A percentile compares a stretch with the other conserved stretches of the same genome.
Conservation (phyloP, 2,113 vertebrate genomes). For the Misgurnus anguillicaudatus region DNA sequence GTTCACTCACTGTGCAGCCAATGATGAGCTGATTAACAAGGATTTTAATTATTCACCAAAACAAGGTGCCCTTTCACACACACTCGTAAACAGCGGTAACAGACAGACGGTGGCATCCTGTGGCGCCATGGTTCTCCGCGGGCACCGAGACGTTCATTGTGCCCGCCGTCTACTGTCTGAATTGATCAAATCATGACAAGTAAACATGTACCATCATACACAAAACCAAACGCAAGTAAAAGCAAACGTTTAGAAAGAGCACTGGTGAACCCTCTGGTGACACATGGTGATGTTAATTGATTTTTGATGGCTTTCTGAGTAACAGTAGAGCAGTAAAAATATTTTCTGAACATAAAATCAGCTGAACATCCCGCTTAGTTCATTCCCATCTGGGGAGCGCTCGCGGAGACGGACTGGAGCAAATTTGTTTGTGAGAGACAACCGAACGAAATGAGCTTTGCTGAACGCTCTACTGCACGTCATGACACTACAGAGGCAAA, state of each 20-base stretch:
- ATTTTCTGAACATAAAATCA: background rate
- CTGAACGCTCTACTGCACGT: conserved; percentile 27
- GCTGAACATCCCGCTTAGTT: background rate
- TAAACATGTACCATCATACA: conserved; percentile 8
- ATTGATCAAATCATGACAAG: conserved; percentile 27
- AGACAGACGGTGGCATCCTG: conserved; percentile 42
- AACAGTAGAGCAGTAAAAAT: background rate
- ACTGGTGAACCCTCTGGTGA: conserved; percentile 6
- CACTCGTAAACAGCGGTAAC: conserved; percentile 22
- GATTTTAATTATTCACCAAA: conserved; percentile 57
- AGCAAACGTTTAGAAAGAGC: background rate
- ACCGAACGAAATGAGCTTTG: conserved; percentile 19
- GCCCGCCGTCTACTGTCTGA: conserved; percentile 19
- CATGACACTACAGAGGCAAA: conserved; percentile 11
- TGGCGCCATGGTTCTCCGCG: conserved; percentile 37
- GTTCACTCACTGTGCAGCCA: conserved; percentile 43
- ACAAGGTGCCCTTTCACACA: conserved; percentile 56
- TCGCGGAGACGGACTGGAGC: conserved; percentile 17
- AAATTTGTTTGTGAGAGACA: conserved; percentile 34
- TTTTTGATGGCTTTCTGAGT: conserved; percentile 13
- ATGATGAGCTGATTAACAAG: conserved; percentile 56
- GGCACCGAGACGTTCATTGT: conserved; percentile 25
- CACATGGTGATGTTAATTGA: conserved; percentile 10
- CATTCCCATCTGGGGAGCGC: conserved; percentile 1
- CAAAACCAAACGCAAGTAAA: background rate